Evolutionary conservation across 1,140 invertebrate species (phyloP), one percentile per base, ranked within the genome.

Genomic region (Drosophila nannoptera): DNA sequence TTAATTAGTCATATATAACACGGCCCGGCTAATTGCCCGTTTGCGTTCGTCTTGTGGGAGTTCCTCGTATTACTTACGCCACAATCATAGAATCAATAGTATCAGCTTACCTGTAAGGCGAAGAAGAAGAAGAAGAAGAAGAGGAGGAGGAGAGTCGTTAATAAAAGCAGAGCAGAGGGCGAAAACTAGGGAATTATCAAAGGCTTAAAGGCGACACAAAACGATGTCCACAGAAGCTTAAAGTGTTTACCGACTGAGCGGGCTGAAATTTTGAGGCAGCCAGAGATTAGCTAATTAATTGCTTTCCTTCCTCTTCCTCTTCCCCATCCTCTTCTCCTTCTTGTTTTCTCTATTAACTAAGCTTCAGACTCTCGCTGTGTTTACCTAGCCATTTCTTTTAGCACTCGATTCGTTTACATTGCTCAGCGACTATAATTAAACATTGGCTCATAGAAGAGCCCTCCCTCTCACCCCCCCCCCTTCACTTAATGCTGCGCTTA

Each of bases 91-190:
- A 7, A 31, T 35, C 22, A 31, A 12, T 38, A 22, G 22, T 22
- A 22, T 22, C 36, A 62, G 67, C 78, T 83, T 83, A 83, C 78
- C 78, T 83, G 60, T 7, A 73, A 75, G 29, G 52, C 14, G 63
- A 69, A 8, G 38, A 56, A 32, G 45, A 6, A 33, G 29, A 55
- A 50, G 14, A 38, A 16, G 38, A 68, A 7, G 38, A 59, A 29
- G 45, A 5, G 31, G 22, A 5, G 31, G 22, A 52, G 43, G n/a
- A 35, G 40, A 29, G 46, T 59, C 35, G 54, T 49, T 11, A 50
- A 63, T 53, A 53, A 29, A 42, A 49, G 29, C 0, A n/a, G 4
- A 49, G 12, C n/a, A 43, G 3, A 7, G 3, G 14, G 40, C 1
- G 4, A 7, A 12, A 6, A 4, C 3, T 42, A 42, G 32, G 56